phyloP scores from a whole-genome alignment of 2,113 vertebrate genomes.

The Potamarius usumacintae region DNA sequence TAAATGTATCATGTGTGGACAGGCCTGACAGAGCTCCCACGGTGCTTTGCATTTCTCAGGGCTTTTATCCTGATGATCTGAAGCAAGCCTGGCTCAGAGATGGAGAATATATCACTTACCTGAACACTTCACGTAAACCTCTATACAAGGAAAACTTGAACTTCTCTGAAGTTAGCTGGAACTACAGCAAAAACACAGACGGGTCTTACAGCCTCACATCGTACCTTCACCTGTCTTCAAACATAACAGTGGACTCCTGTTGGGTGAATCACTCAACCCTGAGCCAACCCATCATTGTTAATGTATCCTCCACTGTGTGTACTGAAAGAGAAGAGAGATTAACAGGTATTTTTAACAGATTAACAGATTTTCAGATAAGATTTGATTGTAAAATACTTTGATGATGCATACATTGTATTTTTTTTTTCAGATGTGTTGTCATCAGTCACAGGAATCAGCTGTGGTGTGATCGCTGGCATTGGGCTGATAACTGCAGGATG shows the following conservation, averaged over 20 bases:
- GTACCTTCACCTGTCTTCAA: constrained; percentile 33
- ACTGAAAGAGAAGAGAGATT: background rate
- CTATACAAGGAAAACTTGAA: background rate
- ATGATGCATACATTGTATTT: background rate
- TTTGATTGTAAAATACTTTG: background rate
- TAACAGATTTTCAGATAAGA: background rate
- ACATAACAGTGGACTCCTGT: constrained; percentile 39
- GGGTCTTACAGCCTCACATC: constrained; percentile 36
- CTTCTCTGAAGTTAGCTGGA: background rate
- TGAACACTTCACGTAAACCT: constrained; percentile 27
- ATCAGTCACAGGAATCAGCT: background rate
- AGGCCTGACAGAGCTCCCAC: constrained; percentile 1
- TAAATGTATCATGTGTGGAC: constrained; percentile 38
- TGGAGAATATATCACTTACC: constrained; percentile 27
- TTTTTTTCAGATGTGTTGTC: background rate
- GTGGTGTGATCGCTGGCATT: background rate
- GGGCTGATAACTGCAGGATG: constrained; percentile 1
- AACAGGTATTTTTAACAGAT: background rate
- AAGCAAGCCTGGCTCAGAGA: constrained; percentile 48
- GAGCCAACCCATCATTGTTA: constrained; percentile 25
- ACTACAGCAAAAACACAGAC: constrained; percentile 22
- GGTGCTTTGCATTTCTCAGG: constrained; percentile 43
- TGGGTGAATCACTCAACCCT: constrained; percentile 55
- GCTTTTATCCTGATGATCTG: constrained; percentile 37
- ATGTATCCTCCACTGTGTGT: constrained; percentile 29